Percentiles rank a stretch among this genome's conserved stretches.
Conservation (phyloP, 2,888 invertebrate genomes). For the Papilio protenor region DNA sequence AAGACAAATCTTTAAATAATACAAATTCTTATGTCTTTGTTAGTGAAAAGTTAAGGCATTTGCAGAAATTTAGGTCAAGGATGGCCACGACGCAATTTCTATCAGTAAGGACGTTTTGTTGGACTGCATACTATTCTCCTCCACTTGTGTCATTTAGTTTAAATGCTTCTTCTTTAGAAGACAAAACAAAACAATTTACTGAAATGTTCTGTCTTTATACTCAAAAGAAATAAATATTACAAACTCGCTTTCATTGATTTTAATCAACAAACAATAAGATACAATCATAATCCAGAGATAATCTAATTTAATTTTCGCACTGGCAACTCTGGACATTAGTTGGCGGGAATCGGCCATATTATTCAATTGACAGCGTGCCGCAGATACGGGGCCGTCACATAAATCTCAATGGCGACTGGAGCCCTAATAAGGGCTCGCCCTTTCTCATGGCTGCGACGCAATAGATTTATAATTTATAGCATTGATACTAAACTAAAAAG, state of each 20-base stretch:
- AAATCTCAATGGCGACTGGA: constrained; percentile 54
- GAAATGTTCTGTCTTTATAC: neutral
- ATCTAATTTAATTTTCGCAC: constrained; percentile 21
- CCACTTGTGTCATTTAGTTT: neutral
- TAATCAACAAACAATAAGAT: neutral
- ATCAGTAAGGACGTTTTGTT: neutral
- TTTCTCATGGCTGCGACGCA: constrained; percentile 44
- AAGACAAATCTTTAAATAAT: too few relatives aligned
- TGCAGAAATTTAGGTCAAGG: neutral
- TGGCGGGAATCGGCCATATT: constrained; percentile 48
- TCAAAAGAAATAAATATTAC: neutral
- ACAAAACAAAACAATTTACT: neutral
- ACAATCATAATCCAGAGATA: constrained; percentile 21
- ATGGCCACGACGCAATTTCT: neutral
- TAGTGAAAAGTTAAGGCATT: neutral
- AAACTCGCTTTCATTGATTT: neutral
- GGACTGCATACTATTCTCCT: neutral
- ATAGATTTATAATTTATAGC: constrained; percentile 21
- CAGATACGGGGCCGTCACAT: constrained; percentile 50
- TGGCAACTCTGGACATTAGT: constrained; percentile 28
- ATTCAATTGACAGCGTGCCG: constrained; percentile 53
- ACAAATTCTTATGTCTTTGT: neutral
- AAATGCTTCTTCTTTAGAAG: neutral
- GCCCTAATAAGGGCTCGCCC: constrained; percentile 49
- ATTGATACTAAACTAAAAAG: constrained; percentile 9